A percentile compares a stretch with the other conserved stretches of the same genome.
These are phyloP conservation scores for Papilio helenus DNA, from an alignment of 1,140 invertebrate genomes.

Conservation along the genomic window DNA sequence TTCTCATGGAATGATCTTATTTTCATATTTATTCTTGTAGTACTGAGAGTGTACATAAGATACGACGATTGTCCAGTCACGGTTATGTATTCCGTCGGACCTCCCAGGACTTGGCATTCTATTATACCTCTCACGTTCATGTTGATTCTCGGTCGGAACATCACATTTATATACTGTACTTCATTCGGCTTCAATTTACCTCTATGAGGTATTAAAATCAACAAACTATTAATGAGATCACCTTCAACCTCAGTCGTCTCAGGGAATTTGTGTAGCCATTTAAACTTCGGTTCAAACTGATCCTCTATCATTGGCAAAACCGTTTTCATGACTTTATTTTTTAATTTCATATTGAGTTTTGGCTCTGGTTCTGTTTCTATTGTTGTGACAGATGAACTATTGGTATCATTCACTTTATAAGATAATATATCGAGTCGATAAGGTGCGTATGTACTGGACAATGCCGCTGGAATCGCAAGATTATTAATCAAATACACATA, in stretches of 20 bases:
- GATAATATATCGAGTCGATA: background rate
- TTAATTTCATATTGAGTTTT: slow-evolving; percentile 38
- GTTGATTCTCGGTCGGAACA: slow-evolving; percentile 65
- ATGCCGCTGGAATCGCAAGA: background rate
- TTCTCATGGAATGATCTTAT: slow-evolving; percentile 75
- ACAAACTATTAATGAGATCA: slow-evolving; percentile 59
- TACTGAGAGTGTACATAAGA: slow-evolving; percentile 67
- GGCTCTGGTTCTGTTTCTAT: background rate
- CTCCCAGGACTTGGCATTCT: slow-evolving; percentile 75
- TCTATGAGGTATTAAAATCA: slow-evolving; percentile 64
- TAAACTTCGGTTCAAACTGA: slow-evolving; percentile 58
- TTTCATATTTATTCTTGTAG: slow-evolving; percentile 71
- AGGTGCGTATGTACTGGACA: background rate
- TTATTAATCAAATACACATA: background rate
- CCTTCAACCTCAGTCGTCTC: slow-evolving; percentile 50
- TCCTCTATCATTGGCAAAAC: slow-evolving; percentile 62
- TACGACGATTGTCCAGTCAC: slow-evolving; percentile 73
- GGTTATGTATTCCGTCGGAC: slow-evolving; percentile 64
- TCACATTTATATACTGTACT: slow-evolving; percentile 67
- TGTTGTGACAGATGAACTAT: background rate
- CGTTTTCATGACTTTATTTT: slow-evolving; percentile 57
- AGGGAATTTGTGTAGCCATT: slow-evolving; percentile 67
- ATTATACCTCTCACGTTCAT: slow-evolving; percentile 64
- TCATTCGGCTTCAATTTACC: slow-evolving; percentile 71
- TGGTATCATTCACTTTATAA: background rate